Evolutionary conservation across 2,888 invertebrate species (phyloP).

Genomic region (Pocota personata): DNA sequence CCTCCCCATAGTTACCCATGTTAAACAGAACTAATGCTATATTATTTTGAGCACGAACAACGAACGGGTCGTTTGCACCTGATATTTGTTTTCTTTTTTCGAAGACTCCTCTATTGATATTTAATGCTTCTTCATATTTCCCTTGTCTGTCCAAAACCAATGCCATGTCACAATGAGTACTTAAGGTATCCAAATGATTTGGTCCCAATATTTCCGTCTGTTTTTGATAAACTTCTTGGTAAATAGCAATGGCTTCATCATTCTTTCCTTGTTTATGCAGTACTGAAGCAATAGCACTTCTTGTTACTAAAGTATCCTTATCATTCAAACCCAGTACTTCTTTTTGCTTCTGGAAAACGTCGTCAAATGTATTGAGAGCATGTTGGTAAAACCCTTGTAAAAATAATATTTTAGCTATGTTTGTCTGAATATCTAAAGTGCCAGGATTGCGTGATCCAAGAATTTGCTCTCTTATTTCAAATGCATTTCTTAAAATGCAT

Average conservation of each 20-base stretch:
- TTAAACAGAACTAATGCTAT: not conserved
- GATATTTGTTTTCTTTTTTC: not conserved
- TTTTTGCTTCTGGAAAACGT: not conserved
- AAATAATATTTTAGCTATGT: not conserved
- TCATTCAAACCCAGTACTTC: not conserved
- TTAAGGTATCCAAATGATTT: conserved; percentile 3
- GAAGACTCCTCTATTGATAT: not conserved
- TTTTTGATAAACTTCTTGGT: conserved; percentile 7
- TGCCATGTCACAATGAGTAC: conserved; percentile 4
- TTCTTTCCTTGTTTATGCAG: conserved; percentile 5
- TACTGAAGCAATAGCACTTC: not conserved
- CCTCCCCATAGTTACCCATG: not conserved
- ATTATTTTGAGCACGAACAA: not conserved
- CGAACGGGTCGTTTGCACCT: not conserved
- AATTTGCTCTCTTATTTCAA: not conserved
- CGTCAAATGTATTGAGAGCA: not conserved
- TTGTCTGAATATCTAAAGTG: not conserved
- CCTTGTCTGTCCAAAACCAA: not conserved
- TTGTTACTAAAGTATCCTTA: not conserved
- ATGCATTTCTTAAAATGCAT: not conserved
- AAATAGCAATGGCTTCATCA: conserved; percentile 5
- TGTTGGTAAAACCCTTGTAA: not conserved
- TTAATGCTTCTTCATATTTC: conserved; percentile 22
- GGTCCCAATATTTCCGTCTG: not conserved
- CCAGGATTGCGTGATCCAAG: conserved; percentile 4